Conservation (phyloP, 1,140 invertebrate genomes). For the Pseudomyrmex flavicornis region DNA sequence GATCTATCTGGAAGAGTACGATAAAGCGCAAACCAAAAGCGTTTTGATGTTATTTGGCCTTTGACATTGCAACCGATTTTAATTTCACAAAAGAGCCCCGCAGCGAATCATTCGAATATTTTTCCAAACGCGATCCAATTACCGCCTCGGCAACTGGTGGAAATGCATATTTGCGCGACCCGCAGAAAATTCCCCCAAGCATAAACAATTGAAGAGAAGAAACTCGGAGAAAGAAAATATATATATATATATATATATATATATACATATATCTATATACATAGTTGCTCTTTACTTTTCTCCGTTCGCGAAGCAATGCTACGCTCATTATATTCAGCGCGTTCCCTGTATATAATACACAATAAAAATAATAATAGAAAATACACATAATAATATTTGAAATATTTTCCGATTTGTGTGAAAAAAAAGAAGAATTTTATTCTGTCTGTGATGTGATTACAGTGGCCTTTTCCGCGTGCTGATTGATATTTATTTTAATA, state of each 20-base stretch:
- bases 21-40: too few species aligned
- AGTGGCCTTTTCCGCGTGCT: neutral
- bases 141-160: constrained; percentile 36
- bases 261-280: neutral
- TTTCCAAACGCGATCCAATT: constrained; percentile 60
- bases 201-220: constrained; percentile 47
- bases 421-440: neutral
- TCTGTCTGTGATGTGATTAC: constrained; percentile 12
- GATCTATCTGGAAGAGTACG: neutral
- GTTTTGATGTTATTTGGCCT: constrained; percentile 21
- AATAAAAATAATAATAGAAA: constrained; percentile 8
- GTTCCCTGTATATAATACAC: neutral
- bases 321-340: constrained; percentile 35
- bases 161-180: constrained; percentile 45
- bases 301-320: constrained; percentile 22
- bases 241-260: too few species aligned
- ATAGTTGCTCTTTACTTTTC: constrained; percentile 23
- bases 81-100: constrained; percentile 42
- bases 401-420: constrained; percentile 10
- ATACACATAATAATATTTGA: constrained; percentile 40
- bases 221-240: neutral
- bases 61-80: constrained; percentile 43
- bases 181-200: constrained; percentile 28
- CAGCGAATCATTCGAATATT: constrained; percentile 31
- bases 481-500: constrained; percentile 21